Conservation (phyloP, 2,888 invertebrate species). For the Apamea crenata region DNA sequence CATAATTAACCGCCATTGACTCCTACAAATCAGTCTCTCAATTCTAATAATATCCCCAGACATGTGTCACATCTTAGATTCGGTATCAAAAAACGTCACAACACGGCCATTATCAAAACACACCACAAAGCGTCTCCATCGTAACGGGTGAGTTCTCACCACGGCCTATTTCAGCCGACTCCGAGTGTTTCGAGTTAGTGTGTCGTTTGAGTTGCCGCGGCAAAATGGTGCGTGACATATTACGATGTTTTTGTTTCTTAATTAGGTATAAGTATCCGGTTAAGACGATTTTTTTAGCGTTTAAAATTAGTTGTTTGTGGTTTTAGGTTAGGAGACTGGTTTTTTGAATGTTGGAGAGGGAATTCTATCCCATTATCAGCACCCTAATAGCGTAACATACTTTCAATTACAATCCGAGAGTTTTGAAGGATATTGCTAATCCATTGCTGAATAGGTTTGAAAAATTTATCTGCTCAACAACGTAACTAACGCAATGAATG, state of each 20-base stretch:
- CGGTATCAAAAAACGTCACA: conserved; percentile 67
- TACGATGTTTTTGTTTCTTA: conserved; percentile 84
- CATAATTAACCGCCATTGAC: conserved; percentile 34
- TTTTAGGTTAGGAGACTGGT: conserved; percentile 20
- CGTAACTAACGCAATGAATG: too few relatives aligned
- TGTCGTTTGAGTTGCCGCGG: conserved; percentile 75
- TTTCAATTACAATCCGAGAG: too few relatives aligned
- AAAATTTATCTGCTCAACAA: too few relatives aligned
- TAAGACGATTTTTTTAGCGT: conserved; percentile 68
- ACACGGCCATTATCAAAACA: conserved; percentile 79
- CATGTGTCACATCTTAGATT: conserved; percentile 62
- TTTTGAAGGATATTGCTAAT: too few relatives aligned
- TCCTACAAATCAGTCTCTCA: conserved; percentile 41
- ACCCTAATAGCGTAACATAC: not conserved
- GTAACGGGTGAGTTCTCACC: conserved; percentile 83
- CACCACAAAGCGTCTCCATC: conserved; percentile 73
- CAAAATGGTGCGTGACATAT: conserved; percentile 83
- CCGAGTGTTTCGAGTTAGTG: conserved; percentile 67
- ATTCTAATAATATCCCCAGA: conserved; percentile 50
- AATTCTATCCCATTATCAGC: not conserved
- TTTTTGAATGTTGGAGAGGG: not conserved
- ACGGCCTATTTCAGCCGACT: conserved; percentile 79
- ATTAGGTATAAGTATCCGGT: conserved; percentile 88
- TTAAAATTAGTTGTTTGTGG: conserved; percentile 50
- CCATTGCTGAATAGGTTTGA: too few relatives aligned